phyloP scores from a whole-genome alignment of 2,797 vertebrate genomes.

The Arremon brunneinucha region DNA sequence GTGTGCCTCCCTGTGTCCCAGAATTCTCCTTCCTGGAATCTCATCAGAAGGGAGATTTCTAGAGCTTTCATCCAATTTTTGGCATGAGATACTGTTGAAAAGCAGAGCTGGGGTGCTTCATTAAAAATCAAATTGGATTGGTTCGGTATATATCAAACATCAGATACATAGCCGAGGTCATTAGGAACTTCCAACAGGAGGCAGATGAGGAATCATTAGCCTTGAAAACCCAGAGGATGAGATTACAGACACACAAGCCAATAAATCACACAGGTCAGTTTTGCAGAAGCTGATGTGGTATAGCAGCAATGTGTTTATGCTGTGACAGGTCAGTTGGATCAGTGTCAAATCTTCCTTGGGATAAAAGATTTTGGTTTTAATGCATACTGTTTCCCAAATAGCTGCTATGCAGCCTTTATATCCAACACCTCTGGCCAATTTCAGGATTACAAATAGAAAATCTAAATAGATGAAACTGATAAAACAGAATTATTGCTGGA shows the following conservation, averaged over 20 bases:
- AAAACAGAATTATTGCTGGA: conserved; percentile 4
- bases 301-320: conserved; percentile 32
- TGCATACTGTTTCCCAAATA: not conserved
- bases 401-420: not conserved
- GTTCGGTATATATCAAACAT: not conserved
- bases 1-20: not conserved
- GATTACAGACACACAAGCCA: not conserved
- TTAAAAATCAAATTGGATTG: not conserved
- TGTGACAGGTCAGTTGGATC: not conserved
- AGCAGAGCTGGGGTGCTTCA: not conserved
- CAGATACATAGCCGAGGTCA: not conserved
- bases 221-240: conserved; percentile 22
- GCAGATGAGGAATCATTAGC: not conserved
- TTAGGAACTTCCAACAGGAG: not conserved
- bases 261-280: conserved; percentile 19
- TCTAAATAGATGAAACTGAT: conserved; percentile 1
- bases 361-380: conserved; percentile 16
- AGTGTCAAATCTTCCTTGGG: not conserved
- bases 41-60: not conserved
- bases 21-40: not conserved
- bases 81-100: not conserved
- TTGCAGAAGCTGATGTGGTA: not conserved
- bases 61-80: not conserved
- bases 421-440: not conserved
- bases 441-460: conserved; percentile 7